Base-by-base conservation (phyloP, 2,113 vertebrate genomes). In the Phyllostomus discolor region DNA sequence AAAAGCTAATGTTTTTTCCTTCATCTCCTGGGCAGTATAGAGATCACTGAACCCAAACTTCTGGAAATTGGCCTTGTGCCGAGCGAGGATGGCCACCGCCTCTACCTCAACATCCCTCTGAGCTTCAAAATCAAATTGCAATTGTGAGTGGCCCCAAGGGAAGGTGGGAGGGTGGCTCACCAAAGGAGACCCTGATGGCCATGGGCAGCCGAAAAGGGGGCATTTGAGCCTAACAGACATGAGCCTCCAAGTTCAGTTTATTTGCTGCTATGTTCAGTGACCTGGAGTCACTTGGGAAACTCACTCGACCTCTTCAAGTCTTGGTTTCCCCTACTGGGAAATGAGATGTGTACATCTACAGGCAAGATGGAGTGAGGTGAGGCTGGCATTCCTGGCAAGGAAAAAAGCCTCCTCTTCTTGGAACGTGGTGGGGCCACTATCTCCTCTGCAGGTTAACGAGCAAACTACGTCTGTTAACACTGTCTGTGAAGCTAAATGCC, bases 101-200 rank as follows among this genome's bases (percentile, higher is more conserved):
- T 97, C 33, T 97, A 91, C 7, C 92, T 94, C 52, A 96, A 73
- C 50, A 89, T 98, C 52, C 97, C 97, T 67, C 86, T 98, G 69
- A 75, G 73, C 85, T 5, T 97, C 26, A 52, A 1, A 1, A 43
- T 98, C 79, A 46, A 80, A 26, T 50, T 98, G 54, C 97, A 93
- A 4, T 31, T 12, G 97, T 98, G 75, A 98, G 97, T 96, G 78
- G 22, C 10, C 69, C 54, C 52, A 22, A 12, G 11, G 26, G 5
- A 14, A 41, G 2, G 10, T 24, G 69, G 64, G 24, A 70, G 17
- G 16, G 35, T 57, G 43, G 54, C 54, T 83, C 24, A 35, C 70
- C 33, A 35, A 67, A 81, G 35, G 15, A 75, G 17, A 70, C 14
- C 17, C 24, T 54, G 67, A 35, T 16, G 57, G n/a, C 35, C 4